Evolutionary conservation across 2,888 invertebrate genomes (phyloP), one percentile per base, ranked within the genome.

Genomic region (Micropterix aruncella): DNA sequence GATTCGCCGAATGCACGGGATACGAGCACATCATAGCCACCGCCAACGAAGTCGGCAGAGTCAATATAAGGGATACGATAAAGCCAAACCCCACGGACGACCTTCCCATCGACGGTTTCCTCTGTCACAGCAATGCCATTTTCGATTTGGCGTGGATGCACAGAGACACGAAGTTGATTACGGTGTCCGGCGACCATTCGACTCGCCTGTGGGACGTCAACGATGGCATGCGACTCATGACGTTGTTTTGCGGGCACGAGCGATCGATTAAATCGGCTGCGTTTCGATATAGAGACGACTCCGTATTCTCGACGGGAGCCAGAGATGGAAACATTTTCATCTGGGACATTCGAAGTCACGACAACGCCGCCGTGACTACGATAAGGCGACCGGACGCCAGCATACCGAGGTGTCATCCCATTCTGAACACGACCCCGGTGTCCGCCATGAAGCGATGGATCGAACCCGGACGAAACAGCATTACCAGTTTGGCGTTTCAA

Each of bases 101-200:
- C 18, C 61, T 62, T 40, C 54, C 63, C 0, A 52, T 76, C 27
- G 67, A 66, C 39, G 68, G 71, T 0, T 71, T 72, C 47, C 75
- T 75, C 52, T 77, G 77, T 47, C 93, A 93, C 62, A 77, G 75
- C 54, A 92, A 93, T 70, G 92, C 92, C 0, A 83, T 93, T 19
- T 93, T 92, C 59, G 92, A 93, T 60, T 59, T 93, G 43, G 83
- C 84, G 1, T 94, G 93, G 93, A 80, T 83, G 66, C 82, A 83
- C 0, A 73, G 76, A 0, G 74, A 81, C 55, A 76, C 77, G 74
- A 83, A 80, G 54, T 71, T 93, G 46, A 78, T 92, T 1, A 91
- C 90, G 3, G 91, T 83, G 0, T 88, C 91, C 39, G 84, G 83
- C 1, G 93, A 93, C 61, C 87, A 90, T 57, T 82, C 83, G 0